phyloP scores from a whole-genome alignment of 2,888 invertebrate genomes.

The Tryphoninae sp. region DNA sequence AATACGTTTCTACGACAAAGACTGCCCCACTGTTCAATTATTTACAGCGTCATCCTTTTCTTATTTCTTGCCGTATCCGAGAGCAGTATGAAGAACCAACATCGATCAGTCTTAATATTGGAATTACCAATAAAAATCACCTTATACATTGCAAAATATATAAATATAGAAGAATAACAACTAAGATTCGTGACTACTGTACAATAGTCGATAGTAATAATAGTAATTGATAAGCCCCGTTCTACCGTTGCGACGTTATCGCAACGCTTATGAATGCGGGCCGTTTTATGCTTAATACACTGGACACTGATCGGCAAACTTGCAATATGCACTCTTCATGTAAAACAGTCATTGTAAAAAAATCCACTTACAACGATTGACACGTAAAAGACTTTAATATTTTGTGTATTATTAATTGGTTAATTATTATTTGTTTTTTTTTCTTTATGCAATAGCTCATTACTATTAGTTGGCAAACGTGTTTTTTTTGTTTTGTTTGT shows the following conservation, averaged over 20 bases:
- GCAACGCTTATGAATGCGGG: slow-evolving; percentile 68
- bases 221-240: slow-evolving; percentile 72
- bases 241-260: slow-evolving; percentile 48
- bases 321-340: slow-evolving; percentile 69
- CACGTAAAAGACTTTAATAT: slow-evolving; percentile 75
- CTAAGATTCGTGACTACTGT: slow-evolving; percentile 76
- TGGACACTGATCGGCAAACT: slow-evolving; percentile 69
- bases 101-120: slow-evolving; percentile 81
- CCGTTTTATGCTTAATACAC: slow-evolving; percentile 66
- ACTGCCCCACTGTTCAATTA: slow-evolving; percentile 40
- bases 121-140: slow-evolving; percentile 79
- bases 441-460: slow-evolving; percentile 71
- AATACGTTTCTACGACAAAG: slow-evolving; percentile 27
- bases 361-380: slow-evolving; percentile 74
- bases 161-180: slow-evolving; percentile 79
- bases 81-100: slow-evolving; percentile 79
- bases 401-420: slow-evolving; percentile 74
- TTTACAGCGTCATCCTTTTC: slow-evolving; percentile 44
- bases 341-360: slow-evolving; percentile 76
- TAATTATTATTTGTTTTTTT: slow-evolving; percentile 70
- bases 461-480: slow-evolving; percentile 78
- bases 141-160: slow-evolving; percentile 78
- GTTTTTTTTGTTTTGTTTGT: slow-evolving; percentile 65
- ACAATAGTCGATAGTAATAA: slow-evolving; percentile 72
- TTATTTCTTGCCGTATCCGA: slow-evolving; percentile 58